Base-by-base conservation (phyloP, 1,140 invertebrate genomes). In the Heliconius melpomene region DNA sequence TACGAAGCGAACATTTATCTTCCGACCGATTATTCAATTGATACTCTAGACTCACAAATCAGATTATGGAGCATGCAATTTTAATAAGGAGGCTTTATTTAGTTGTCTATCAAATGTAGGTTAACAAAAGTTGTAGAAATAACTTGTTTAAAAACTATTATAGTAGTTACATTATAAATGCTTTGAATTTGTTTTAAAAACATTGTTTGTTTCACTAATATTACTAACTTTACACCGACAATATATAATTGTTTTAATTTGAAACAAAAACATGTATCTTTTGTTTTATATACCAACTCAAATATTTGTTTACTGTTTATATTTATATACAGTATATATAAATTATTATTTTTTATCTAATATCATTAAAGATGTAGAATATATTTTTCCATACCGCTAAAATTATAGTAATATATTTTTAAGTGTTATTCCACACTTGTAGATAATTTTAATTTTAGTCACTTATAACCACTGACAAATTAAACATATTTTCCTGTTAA, bases 11-110 rank as follows among this genome's bases (percentile, higher is more conserved):
- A 66, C 70, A 74, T 75, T 71, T 36, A 50, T 77, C 60, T 18
- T 66, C 60, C 36, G 57, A 32, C 60, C 54, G 74, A 78, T 80
- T 77, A 82, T 75, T 72, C 74, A 83, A 79, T 80, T 80, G 29
- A 77, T 66, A 78, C 52, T 81, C 54, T 57, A 16, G 60, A 52
- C 60, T 70, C 60, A 77, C 70, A 82, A 74, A 72, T 60, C 50
- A 79, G 40, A 52, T 80, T 70, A 70, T 16, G 72, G 57, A 60
- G 36, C 72, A 72, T 82, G 73, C 72, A 82, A 78, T 82, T 78
- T 72, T 82, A 75, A 82, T 82, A 70, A 75, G 60, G 11, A 70
- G 54, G 60, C 57, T 71, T 77, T 54, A 77, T 77, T 77, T 77
- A 70, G 57, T 50, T 77, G 32, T 66, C 60, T 26, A 66, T 29